Base-by-base conservation (phyloP, 2,797 vertebrate species). In the Siniperca scherzeri region DNA sequence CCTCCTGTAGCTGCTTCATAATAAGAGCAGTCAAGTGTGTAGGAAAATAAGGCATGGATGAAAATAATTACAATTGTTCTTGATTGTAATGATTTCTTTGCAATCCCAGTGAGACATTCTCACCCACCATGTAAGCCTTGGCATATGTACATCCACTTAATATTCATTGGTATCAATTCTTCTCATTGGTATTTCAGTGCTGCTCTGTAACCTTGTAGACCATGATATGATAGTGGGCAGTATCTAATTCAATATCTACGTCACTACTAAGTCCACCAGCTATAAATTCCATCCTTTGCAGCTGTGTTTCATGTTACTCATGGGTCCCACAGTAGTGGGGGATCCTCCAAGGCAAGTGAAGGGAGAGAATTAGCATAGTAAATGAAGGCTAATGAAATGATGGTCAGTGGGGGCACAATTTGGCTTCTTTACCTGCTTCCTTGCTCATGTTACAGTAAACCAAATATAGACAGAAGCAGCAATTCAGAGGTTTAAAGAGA, bases 341-440 rank as follows among this genome's bases (percentile, higher is more conserved):
- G 30, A 10, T 68, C 33, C 70, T 81, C 65, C 36, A 68, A 81
- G 70, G 56, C 36, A 30, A 69, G 44, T 65, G 68, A 73, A 76
- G 52, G 30, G 19, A 75, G 78, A 59, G 68, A 72, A 78, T 72
- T 65, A 84, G 62, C 52, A 59, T 53, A 53, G 61, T 55, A 68
- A 76, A 81, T 79, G 44, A 55, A 78, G 61, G 64, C 68, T 73
- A 72, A 86, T 81, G 74, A 81, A 72, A 61, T 38, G 16, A 73
- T 61, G 68, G 64, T 79, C 81, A 81, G 68, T 30, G 27, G 74
- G 60, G 70, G 76, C 25, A 46, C 52, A 11, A 25, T 60, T 78
- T 65, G 36, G 40, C 62, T 70, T 53, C 42, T 53, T 74, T 19
- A 48, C 22, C 7, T 44, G 42, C 52, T 79, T 71, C 38, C n/a